Conservation (phyloP, 2,113 vertebrate genomes). For the Ardeotis arabs region DNA sequence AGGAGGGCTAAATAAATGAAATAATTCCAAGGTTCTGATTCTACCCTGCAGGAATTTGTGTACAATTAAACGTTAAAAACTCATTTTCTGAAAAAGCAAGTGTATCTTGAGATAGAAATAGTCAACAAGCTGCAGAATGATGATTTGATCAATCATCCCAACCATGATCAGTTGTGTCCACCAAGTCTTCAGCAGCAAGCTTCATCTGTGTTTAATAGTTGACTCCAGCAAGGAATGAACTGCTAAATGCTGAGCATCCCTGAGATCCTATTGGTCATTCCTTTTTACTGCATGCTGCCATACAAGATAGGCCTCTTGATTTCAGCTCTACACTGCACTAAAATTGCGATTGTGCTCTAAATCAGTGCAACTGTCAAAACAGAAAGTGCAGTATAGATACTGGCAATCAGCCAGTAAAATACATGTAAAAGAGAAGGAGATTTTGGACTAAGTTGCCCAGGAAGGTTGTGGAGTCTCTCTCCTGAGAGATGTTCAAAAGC, state of each 20-base stretch:
- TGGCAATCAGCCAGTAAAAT: not conserved
- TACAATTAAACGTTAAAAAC: not conserved
- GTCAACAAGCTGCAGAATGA: not conserved
- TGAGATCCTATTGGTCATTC: not conserved
- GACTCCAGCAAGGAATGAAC: not conserved
- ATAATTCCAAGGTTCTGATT: not conserved
- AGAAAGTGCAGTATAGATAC: not conserved
- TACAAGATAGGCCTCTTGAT: not conserved
- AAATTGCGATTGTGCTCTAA: not conserved
- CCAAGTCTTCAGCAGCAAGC: not conserved
- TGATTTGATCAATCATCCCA: not conserved
- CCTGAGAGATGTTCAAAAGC: not conserved
- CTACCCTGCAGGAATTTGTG: not conserved
- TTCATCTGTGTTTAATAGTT: not conserved
- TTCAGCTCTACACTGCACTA: not conserved
- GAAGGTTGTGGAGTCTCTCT: accelerated
- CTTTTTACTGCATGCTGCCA: not conserved
- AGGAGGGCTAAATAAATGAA: not conserved
- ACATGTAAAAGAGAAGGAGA: not conserved
- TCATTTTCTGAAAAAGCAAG: not conserved
- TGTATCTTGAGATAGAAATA: not conserved
- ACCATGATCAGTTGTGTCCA: not conserved
- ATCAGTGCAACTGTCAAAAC: not conserved
- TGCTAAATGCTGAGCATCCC: not conserved
- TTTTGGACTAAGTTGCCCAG: not conserved